Conservation (phyloP, 1,140 invertebrate genomes). For the Rhysida immarginata region DNA sequence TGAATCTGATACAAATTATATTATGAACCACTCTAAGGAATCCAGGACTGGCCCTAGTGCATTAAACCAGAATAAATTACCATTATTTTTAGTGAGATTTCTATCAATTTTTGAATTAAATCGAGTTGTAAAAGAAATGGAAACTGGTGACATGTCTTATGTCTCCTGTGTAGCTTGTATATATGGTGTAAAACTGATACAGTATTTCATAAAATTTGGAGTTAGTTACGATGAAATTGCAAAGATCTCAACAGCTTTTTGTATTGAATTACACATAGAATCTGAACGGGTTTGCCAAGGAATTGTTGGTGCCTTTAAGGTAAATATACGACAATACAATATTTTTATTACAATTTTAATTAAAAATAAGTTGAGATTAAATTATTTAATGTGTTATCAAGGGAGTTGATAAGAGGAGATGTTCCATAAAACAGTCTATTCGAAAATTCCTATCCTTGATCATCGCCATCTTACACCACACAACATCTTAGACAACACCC, state of each 20-base stretch:
- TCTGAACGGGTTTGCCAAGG: constrained; percentile 70
- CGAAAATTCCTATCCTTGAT: no score
- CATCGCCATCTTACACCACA: no score
- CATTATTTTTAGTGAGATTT: background rate
- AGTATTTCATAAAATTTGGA: constrained; percentile 65
- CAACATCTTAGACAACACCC: no score
- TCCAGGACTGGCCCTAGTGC: no score
- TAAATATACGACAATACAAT: constrained; percentile 30
- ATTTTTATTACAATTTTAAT: background rate
- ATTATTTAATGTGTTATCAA: background rate
- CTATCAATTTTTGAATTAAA: background rate
- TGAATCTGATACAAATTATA: no score
- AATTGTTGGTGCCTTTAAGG: constrained; percentile 64
- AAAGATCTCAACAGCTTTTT: constrained; percentile 66
- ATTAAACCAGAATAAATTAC: no score
- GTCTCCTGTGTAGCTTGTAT: background rate
- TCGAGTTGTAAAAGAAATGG: background rate
- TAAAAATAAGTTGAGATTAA: background rate
- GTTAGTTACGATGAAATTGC: constrained; percentile 74
- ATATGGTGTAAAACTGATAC: constrained; percentile 54
- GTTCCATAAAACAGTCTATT: background rate
- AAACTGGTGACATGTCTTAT: background rate
- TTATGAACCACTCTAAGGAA: no score
- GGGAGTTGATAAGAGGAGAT: background rate
- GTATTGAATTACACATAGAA: constrained; percentile 61